phyloP scores from a whole-genome alignment of 2,113 vertebrate genomes.

The Podarcis muralis region DNA sequence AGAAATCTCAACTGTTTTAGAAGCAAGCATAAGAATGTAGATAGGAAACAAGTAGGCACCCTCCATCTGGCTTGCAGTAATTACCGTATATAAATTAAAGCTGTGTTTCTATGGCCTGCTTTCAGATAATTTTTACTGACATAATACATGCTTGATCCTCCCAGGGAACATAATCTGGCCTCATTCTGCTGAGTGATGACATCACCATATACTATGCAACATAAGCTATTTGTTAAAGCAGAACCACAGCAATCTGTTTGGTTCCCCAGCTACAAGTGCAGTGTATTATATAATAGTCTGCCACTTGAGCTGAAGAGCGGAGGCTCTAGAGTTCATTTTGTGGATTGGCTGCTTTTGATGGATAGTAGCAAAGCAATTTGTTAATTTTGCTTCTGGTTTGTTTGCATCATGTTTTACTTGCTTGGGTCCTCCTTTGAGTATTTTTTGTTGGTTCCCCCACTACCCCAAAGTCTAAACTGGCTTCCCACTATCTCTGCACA shows the following conservation, averaged over 20 bases:
- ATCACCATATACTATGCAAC: constrained; percentile 40
- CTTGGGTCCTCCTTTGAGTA: background rate
- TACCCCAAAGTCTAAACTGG: too few species aligned
- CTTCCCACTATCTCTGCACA: background rate
- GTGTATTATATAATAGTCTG: constrained; percentile 40
- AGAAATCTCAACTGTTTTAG: constrained; percentile 61
- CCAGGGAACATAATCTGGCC: constrained; percentile 55
- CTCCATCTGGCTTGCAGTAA: constrained; percentile 56
- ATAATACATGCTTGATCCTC: constrained; percentile 65
- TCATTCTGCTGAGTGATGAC: constrained; percentile 53
- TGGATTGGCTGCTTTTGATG: constrained; percentile 62
- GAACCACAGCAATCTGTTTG: constrained; percentile 30
- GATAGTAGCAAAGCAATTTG: constrained; percentile 65
- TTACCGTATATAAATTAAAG: constrained; percentile 65
- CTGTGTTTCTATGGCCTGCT: constrained; percentile 34
- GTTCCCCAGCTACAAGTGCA: constrained; percentile 46
- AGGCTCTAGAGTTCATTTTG: constrained; percentile 62
- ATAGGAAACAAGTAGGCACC: constrained; percentile 30
- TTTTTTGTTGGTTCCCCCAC: background rate
- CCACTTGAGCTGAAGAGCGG: background rate
- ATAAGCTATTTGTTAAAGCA: constrained; percentile 61
- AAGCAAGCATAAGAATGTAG: constrained; percentile 48
- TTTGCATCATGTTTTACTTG: background rate
- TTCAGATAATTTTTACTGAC: constrained; percentile 65
- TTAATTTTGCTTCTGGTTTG: constrained; percentile 66